Conservation (phyloP, 2,797 vertebrate genomes). For the Chloroceryle amazona region DNA sequence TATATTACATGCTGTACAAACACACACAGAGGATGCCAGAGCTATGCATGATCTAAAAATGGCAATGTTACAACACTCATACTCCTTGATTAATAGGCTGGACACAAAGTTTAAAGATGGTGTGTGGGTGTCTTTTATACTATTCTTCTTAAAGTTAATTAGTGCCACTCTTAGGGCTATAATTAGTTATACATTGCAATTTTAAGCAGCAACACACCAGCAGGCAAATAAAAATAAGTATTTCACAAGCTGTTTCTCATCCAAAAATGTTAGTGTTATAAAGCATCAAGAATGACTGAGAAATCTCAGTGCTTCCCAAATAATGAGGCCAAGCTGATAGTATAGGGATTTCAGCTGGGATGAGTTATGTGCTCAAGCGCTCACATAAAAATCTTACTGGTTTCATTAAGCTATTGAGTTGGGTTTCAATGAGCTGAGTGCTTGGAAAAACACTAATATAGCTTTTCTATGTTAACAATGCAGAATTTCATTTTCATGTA, state of each 20-base stretch:
- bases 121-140: not conserved
- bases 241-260: conserved; percentile 19
- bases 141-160: not conserved
- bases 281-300: not conserved
- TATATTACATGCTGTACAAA: not conserved
- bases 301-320: conserved; percentile 13
- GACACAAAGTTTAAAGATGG: not conserved
- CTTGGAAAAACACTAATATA: not conserved
- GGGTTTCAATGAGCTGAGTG: not conserved
- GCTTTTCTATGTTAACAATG: not conserved
- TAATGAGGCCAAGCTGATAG: not conserved
- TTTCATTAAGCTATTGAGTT: not conserved
- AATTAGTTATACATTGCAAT: not conserved
- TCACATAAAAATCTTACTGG: not conserved
- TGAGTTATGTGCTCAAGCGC: not conserved
- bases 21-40: not conserved
- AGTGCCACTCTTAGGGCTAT: not conserved
- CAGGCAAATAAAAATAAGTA: conserved; percentile 38
- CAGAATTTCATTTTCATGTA: not conserved
- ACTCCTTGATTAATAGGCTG: not conserved
- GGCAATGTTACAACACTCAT: not conserved
- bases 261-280: not conserved
- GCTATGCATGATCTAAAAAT: not conserved
- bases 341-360: not conserved
- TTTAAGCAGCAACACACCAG: not conserved